Conservation (phyloP, 2,113 vertebrate genomes). For the Pluvianellus socialis region DNA sequence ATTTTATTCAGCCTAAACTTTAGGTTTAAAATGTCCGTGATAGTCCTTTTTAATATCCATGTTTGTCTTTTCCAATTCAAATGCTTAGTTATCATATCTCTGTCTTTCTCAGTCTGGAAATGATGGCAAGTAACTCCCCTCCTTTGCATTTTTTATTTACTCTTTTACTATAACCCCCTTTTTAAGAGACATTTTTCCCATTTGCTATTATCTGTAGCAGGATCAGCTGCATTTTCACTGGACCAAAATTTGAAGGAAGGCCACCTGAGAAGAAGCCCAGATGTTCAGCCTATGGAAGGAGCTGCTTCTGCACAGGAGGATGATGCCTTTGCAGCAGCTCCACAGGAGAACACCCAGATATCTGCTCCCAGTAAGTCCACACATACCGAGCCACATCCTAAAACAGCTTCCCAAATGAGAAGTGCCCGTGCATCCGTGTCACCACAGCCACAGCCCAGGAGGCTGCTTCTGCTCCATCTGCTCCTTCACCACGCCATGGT, state of each 20-base stretch:
- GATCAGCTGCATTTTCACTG: neutral
- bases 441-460: neutral
- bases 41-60: neutral
- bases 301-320: neutral
- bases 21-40: neutral
- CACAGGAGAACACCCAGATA: neutral
- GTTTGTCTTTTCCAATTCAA: neutral
- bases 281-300: neutral
- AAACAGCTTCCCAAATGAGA: neutral
- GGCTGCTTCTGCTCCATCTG: neutral
- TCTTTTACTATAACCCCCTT: neutral
- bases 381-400: neutral
- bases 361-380: neutral
- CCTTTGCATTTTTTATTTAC: neutral
- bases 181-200: conserved; percentile 22
- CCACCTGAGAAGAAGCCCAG: neutral
- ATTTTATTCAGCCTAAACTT: neutral
- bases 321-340: neutral
- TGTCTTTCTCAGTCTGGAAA: neutral
- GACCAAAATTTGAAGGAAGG: neutral
- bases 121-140: neutral
- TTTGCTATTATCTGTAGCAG: neutral
- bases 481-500: neutral
- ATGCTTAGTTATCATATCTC: neutral
- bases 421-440: neutral